Evolutionary conservation across 2,888 invertebrate genomes (phyloP).

Genomic region (Pollenia labialis): DNA sequence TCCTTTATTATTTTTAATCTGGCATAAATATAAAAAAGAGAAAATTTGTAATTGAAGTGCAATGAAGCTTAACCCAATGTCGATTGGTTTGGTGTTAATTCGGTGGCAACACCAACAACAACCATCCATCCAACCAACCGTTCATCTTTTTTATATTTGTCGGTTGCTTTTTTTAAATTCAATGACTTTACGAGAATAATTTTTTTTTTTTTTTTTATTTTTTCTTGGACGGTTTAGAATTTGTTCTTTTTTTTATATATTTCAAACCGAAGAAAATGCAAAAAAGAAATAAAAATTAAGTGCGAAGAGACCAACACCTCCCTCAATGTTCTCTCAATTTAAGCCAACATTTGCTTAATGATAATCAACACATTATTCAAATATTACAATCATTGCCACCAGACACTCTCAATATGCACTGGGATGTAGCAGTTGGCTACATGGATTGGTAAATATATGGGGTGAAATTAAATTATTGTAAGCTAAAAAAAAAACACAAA

Average conservation of each 20-base stretch:
- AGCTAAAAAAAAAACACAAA: not conserved
- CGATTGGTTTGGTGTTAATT: constrained; percentile 47
- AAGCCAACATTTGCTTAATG: constrained; percentile 42
- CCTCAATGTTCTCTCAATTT: constrained; percentile 37
- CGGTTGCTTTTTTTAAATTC: not conserved
- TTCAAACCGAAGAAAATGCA: not conserved
- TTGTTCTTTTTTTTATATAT: not conserved
- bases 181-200: not conserved
- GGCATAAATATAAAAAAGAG: not conserved
- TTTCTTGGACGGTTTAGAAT: not conserved
- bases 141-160: not conserved
- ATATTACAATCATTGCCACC: constrained; percentile 30
- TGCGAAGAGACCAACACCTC: not conserved
- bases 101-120: not conserved
- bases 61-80: constrained; percentile 42
- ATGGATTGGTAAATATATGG: not conserved
- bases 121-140: not conserved
- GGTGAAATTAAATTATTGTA: constrained; percentile 31
- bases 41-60: constrained; percentile 45
- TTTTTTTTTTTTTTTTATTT: not conserved
- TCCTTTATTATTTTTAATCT: not conserved
- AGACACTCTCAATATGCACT: not conserved
- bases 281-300: not conserved
- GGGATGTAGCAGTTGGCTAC: too few relatives aligned
- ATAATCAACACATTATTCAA: constrained; percentile 62